These are phyloP conservation scores for Chaenodraco wilsoni DNA, from an alignment of 2,797 vertebrate genomes.

Conservation along the genomic window DNA sequence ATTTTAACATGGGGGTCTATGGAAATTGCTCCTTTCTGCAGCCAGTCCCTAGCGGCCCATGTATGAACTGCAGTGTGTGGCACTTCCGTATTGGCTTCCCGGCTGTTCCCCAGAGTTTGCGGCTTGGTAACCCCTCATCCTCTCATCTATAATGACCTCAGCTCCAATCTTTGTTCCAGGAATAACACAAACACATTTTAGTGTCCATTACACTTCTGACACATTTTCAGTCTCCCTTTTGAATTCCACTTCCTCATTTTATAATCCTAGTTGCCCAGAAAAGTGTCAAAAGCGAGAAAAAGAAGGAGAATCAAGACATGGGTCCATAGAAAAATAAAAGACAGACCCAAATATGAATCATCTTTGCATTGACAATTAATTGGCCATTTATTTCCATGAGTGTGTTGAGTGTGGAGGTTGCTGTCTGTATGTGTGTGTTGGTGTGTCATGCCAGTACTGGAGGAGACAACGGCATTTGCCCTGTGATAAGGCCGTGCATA, in stretches of 20 bases:
- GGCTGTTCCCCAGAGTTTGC: too few species aligned
- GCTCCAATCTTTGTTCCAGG: slow-evolving; percentile 13
- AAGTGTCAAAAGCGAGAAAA: slow-evolving; percentile 37
- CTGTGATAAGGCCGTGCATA: slow-evolving; percentile 68
- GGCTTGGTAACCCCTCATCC: neutral
- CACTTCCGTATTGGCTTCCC: too few species aligned
- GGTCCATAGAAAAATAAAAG: slow-evolving; percentile 44
- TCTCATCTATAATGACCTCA: slow-evolving; percentile 16
- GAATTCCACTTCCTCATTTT: slow-evolving; percentile 34
- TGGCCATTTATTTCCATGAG: slow-evolving; percentile 51
- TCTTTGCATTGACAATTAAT: slow-evolving; percentile 48
- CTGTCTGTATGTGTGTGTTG: slow-evolving; percentile 16
- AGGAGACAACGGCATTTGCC: slow-evolving; percentile 79
- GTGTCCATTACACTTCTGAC: slow-evolving; percentile 34
- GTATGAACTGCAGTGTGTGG: too few species aligned
- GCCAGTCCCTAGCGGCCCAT: too few species aligned
- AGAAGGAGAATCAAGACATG: slow-evolving; percentile 40
- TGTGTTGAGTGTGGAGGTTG: slow-evolving; percentile 10
- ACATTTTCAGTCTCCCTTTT: slow-evolving; percentile 17
- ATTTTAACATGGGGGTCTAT: too few species aligned
- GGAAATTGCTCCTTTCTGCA: too few species aligned
- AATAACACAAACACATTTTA: slow-evolving; percentile 36
- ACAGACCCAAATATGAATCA: slow-evolving; percentile 61
- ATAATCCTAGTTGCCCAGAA: slow-evolving; percentile 34
- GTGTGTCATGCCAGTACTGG: slow-evolving; percentile 41